phyloP scores from a whole-genome alignment of 2,888 invertebrate genomes.

The Pollenia griseotomentosa region DNA sequence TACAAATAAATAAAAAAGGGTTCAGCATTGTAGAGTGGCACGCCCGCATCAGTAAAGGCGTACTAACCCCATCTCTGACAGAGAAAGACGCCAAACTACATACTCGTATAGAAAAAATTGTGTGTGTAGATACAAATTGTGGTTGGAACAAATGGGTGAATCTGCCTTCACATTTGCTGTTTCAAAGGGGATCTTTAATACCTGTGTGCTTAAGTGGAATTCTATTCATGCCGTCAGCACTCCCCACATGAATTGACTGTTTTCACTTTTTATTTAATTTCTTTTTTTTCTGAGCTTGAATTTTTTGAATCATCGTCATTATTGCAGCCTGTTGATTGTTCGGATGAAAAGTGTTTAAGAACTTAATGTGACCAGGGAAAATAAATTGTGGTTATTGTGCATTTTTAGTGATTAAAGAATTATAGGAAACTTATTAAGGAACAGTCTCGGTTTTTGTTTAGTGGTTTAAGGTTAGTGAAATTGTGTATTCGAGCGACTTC shows the following conservation, averaged over 20 bases:
- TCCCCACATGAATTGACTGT: conserved; percentile 42
- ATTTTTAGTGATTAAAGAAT: too few relatives aligned
- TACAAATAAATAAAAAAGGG: conserved; percentile 15
- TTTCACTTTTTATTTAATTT: conserved; percentile 36
- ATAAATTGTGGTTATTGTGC: too few relatives aligned
- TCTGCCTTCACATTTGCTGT: neutral
- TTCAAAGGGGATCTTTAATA: neutral
- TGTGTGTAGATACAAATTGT: too few relatives aligned
- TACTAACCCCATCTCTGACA: too few relatives aligned
- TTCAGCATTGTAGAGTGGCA: conserved; percentile 8
- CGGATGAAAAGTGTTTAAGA: neutral
- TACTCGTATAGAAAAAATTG: too few relatives aligned
- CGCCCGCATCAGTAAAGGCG: too few relatives aligned
- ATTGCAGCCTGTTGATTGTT: conserved; percentile 49
- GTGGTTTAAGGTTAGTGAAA: too few relatives aligned
- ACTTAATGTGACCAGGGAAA: conserved; percentile 25
- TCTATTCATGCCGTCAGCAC: conserved; percentile 57
- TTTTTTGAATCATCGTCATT: conserved; percentile 33
- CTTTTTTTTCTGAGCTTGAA: neutral
- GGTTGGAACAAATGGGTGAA: too few relatives aligned
- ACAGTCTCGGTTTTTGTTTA: too few relatives aligned
- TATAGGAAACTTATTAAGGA: too few relatives aligned
- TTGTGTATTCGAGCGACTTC: too few relatives aligned
- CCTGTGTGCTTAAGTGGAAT: conserved; percentile 6
- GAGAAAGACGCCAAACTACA: too few relatives aligned